Evolutionary conservation across 2,113 vertebrate species (phyloP).

Genomic region (Ploceus nigricollis): DNA sequence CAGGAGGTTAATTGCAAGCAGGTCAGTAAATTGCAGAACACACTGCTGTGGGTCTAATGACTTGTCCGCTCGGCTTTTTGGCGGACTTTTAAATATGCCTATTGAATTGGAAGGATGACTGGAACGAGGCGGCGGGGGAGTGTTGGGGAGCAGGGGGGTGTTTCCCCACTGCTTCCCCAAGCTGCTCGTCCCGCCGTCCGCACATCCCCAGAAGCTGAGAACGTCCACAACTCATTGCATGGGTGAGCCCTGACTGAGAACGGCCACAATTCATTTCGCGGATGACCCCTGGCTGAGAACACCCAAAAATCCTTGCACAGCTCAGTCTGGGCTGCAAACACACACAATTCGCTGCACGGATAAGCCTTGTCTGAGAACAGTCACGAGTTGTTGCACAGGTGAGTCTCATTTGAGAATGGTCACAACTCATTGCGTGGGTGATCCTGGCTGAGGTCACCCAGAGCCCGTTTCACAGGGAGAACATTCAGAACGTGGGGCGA

Average conservation of each 20-base stretch:
- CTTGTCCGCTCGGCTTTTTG: background rate
- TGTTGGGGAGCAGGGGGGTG: accelerated
- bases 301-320: background rate
- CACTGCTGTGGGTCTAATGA: background rate
- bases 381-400: accelerated
- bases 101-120: background rate
- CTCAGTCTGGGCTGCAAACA: background rate
- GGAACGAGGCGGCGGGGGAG: accelerated
- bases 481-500: accelerated
- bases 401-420: background rate
- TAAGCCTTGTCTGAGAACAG: background rate
- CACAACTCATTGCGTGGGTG: background rate
- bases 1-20: background rate
- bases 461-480: background rate
- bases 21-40: conserved; percentile 12
- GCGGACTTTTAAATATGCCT: background rate
- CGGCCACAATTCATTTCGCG: accelerated
- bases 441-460: background rate
- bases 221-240: accelerated
- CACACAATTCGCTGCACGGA: accelerated
- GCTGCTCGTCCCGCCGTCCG: accelerated
- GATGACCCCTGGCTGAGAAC: background rate
- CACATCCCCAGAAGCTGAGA: accelerated
- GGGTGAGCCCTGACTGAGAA: background rate
- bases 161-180: background rate